A percentile compares a stretch with the other conserved stretches of the same genome.
These are phyloP conservation scores for Brachyptera risi DNA, from an alignment of 2,888 invertebrate species.

Conservation along the genomic window DNA sequence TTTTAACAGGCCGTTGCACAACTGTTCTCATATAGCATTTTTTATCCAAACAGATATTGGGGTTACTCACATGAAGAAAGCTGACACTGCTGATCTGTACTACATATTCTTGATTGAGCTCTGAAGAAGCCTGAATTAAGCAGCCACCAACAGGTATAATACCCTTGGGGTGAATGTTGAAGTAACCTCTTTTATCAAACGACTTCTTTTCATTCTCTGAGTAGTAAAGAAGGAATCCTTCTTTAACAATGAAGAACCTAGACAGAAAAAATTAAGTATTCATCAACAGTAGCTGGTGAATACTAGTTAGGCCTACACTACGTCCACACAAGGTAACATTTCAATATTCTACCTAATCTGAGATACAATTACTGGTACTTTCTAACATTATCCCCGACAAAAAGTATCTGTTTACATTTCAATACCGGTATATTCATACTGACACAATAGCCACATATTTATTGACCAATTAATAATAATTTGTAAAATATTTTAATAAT, in stretches of 20 bases:
- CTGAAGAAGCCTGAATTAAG: conserved; percentile 27
- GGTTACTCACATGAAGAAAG: conserved; percentile 31
- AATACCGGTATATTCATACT: too few species aligned
- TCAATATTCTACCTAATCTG: too few species aligned
- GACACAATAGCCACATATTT: too few species aligned
- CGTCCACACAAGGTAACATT: too few species aligned
- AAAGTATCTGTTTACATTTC: too few species aligned
- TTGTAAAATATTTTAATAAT: too few species aligned
- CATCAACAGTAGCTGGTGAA: background rate
- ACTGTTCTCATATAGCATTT: too few species aligned
- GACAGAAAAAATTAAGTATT: background rate
- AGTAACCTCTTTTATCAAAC: conserved; percentile 31
- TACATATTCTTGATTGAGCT: conserved; percentile 30
- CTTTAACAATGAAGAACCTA: conserved; percentile 34
- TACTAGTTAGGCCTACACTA: background rate
- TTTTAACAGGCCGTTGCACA: too few species aligned
- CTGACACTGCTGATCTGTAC: conserved; percentile 30
- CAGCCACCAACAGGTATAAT: conserved; percentile 32
- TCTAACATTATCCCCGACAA: too few species aligned
- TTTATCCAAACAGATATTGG: too few species aligned
- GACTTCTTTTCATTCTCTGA: conserved; percentile 31
- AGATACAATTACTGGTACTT: too few species aligned
- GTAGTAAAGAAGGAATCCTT: conserved; percentile 32
- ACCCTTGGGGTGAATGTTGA: conserved; percentile 33
- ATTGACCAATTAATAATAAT: too few species aligned